phyloP scores from a whole-genome alignment of 2,797 vertebrate genomes.

The Microctenopoma lineatum region DNA sequence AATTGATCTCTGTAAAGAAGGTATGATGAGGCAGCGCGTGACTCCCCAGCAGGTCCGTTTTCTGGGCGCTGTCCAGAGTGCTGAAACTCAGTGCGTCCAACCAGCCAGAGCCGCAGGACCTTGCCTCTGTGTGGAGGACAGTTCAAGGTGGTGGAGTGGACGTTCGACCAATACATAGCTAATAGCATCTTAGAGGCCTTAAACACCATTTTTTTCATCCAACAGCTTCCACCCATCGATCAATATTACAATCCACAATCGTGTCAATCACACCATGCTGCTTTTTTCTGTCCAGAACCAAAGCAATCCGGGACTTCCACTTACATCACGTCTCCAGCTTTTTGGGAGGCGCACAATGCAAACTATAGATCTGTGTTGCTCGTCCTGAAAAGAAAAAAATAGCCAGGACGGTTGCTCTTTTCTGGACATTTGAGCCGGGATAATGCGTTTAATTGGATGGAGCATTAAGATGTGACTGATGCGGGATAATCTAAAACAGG shows the following conservation, averaged over 20 bases:
- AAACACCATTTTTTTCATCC: slow-evolving; percentile 76
- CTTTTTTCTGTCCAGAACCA: slow-evolving; percentile 36
- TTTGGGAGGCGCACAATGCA: slow-evolving; percentile 1
- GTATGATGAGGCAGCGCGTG: not conserved
- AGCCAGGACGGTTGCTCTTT: slow-evolving; percentile 15
- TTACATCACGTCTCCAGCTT: slow-evolving; percentile 48
- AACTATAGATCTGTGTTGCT: slow-evolving; percentile 17
- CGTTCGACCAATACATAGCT: slow-evolving; percentile 59
- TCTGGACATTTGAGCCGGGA: slow-evolving; percentile 37
- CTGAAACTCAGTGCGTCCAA: slow-evolving; percentile 43
- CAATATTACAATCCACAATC: slow-evolving; percentile 79
- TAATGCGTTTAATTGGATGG: slow-evolving; percentile 58
- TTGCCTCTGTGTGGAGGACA: slow-evolving; percentile 48
- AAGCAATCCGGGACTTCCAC: slow-evolving; percentile 52
- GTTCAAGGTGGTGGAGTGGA: slow-evolving; percentile 61
- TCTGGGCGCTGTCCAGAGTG: slow-evolving; percentile 61
- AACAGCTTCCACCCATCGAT: slow-evolving; percentile 74
- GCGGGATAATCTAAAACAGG: slow-evolving; percentile 72
- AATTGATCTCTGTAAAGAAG: not conserved
- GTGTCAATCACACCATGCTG: slow-evolving; percentile 68
- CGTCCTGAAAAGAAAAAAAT: slow-evolving; percentile 26
- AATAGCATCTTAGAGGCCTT: slow-evolving; percentile 64
- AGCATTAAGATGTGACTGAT: slow-evolving; percentile 71
- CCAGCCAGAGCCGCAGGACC: slow-evolving; percentile 10
- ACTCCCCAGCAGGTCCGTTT: slow-evolving; percentile 8